Conservation (phyloP, 2,113 vertebrate genomes). For the Ariopsis seemanni region DNA sequence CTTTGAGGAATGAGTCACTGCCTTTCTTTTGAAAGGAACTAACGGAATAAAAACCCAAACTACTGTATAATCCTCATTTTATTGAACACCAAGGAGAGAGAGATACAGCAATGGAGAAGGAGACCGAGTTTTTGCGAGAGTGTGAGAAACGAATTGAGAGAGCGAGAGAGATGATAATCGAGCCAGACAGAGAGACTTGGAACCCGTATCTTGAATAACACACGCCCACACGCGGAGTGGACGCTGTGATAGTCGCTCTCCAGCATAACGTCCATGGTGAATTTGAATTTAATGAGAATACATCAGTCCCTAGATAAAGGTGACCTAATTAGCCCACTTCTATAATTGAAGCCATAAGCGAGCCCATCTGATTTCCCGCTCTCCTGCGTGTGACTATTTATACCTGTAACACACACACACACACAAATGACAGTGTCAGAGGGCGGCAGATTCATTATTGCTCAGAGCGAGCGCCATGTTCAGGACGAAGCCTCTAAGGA, state of each 20-base stretch:
- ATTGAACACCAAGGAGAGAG: background rate
- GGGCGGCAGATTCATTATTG: background rate
- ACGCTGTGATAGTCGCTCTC: background rate
- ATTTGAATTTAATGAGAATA: constrained; percentile 26
- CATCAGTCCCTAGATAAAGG: constrained; percentile 31
- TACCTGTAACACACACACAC: constrained; percentile 13
- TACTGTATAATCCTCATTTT: background rate
- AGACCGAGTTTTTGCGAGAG: too few species aligned
- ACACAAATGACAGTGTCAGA: constrained; percentile 11
- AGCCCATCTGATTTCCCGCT: constrained; percentile 5
- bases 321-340: constrained; percentile 32
- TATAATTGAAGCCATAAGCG: constrained; percentile 28
- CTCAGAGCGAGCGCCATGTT: background rate
- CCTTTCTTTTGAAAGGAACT: background rate
- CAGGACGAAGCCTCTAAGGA: background rate
- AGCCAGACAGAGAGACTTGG: constrained; percentile 4
- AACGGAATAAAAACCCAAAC: background rate
- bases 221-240: background rate
- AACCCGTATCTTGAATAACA: constrained; percentile 9
- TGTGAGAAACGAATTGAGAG: too few species aligned
- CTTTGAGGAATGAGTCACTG: constrained; percentile 9
- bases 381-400: constrained; percentile 16
- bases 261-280: background rate
- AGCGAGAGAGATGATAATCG: background rate
- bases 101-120: background rate